Base-by-base conservation (phyloP, 2,113 vertebrate genomes). In the Malurus melanocephalus region DNA sequence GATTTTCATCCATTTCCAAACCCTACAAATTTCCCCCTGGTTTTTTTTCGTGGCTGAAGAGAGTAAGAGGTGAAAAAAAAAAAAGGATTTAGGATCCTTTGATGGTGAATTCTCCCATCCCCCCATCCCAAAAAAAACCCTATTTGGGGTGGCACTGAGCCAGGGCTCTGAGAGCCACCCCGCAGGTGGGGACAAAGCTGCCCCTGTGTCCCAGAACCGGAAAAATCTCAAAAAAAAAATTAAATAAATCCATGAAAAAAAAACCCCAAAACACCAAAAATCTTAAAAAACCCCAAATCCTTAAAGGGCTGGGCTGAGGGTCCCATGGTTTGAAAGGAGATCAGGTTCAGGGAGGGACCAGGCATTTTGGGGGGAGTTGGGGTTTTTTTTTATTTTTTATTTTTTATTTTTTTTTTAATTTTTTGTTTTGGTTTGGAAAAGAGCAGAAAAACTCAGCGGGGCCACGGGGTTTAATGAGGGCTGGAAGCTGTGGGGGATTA, bases 321-420 rank as follows among this genome's bases (percentile, higher is more conserved):
- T 81, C 46, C 46, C 65, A 35, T 13, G 78, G 78, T 16, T 69
- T 52, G 55, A 69, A 81, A 35, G 78, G 78, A 81, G 78, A 81
- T 60, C 1, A 2, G 78, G 78, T 51, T 60, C 0, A 0, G 23
- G 77, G 18, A 15, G 19, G 19, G 19, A 46, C 7, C 45, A 15
- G 45, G 19, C 19, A 45, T 45, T 45, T 46, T 46, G 19, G 45
- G 45, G 45, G 43, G 7, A 18, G 43, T 18, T 18, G 16, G 43
- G 43, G 8, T 45, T 45, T 45, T 45, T 45, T 19, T 78, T 61
- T 52, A 7, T 2, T 35, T 30, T 79, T 48, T 56, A 45, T 21
- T 38, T 38, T 38, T 38, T 10, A 4, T 38, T 38, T 38, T 38
- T 38, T 38, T 38, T 38, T 38, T 38, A 33, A 33, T 38, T 38